phyloP scores from a whole-genome alignment of 2,797 vertebrate genomes.

The Malacoraja senta region DNA sequence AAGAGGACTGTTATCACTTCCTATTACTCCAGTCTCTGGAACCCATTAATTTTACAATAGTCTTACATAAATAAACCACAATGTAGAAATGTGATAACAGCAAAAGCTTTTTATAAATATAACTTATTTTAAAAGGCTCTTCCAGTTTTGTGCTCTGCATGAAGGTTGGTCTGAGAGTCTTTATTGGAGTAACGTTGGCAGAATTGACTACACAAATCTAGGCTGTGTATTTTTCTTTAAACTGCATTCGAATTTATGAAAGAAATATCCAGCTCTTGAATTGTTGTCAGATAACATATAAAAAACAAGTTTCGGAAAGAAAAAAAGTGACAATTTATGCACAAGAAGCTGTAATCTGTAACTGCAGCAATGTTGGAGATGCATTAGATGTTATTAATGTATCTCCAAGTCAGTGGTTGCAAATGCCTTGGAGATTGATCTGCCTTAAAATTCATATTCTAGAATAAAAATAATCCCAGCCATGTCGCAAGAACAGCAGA shows the following conservation, averaged over 20 bases:
- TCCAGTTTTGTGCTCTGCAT: conserved; percentile 41
- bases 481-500: not conserved
- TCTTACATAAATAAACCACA: conserved; percentile 47
- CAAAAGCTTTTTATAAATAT: conserved; percentile 48
- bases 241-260: not conserved
- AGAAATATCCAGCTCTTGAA: not conserved
- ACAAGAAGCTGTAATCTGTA: not conserved
- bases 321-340: not conserved
- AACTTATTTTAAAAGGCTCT: conserved; percentile 45
- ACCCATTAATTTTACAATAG: conserved; percentile 46
- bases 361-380: not conserved
- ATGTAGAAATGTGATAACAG: conserved; percentile 44
- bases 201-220: not conserved
- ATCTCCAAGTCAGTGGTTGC: not conserved
- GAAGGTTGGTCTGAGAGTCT: conserved; percentile 44
- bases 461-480: not conserved
- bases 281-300: not conserved
- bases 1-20: conserved; percentile 42
- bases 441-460: not conserved
- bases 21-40: conserved; percentile 42
- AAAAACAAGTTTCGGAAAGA: not conserved
- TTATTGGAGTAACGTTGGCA: conserved; percentile 44
- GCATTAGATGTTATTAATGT: not conserved
- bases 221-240: not conserved
- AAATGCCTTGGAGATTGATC: not conserved